Conservation (phyloP, 2,113 vertebrate species). For the Excalfactoria chinensis region DNA sequence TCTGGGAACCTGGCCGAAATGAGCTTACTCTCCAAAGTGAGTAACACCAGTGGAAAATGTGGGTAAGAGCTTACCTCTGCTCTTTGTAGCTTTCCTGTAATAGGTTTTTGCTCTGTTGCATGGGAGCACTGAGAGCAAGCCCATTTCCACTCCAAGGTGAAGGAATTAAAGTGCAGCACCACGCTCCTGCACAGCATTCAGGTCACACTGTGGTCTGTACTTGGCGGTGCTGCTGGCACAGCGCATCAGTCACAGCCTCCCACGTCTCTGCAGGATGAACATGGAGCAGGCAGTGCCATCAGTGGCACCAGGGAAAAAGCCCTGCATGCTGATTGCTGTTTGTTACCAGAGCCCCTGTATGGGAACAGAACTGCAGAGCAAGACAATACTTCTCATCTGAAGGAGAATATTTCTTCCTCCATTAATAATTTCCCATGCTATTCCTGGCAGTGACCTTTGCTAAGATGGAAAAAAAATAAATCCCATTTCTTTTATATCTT, state of each 20-base stretch:
- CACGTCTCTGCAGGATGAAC: background rate
- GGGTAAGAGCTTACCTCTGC: background rate
- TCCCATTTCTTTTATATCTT: conserved; percentile 44
- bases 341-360: background rate
- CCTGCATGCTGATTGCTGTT: fast-evolving
- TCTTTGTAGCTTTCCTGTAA: background rate
- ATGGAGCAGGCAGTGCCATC: background rate
- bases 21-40: background rate
- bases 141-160: background rate
- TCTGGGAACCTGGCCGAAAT: background rate
- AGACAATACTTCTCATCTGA: conserved; percentile 32
- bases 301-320: background rate
- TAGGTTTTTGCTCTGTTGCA: background rate
- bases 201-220: background rate
- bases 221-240: background rate
- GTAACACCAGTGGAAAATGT: background rate
- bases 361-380: background rate
- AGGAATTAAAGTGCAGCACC: background rate
- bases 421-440: conserved; percentile 63
- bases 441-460: conserved; percentile 55
- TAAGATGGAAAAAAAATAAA: conserved; percentile 28
- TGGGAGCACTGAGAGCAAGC: background rate
- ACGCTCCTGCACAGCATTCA: background rate
- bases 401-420: conserved; percentile 21
- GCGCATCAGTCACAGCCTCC: background rate